phyloP scores from a whole-genome alignment of 2,113 vertebrate genomes.

The Mastomys natalensis region DNA sequence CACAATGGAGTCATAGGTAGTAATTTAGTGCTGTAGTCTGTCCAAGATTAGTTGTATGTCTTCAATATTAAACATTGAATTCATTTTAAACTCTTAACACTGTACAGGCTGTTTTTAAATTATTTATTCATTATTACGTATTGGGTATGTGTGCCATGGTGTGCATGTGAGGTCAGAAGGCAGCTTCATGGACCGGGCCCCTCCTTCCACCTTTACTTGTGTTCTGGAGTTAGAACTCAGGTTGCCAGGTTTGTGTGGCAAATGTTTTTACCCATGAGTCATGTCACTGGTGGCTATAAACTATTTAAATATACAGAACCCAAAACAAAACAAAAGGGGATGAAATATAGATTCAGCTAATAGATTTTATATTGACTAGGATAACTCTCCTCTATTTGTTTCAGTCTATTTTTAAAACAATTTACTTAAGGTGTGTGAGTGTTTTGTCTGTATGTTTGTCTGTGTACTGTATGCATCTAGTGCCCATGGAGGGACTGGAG shows the following conservation, averaged over 20 bases:
- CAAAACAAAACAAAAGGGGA: not conserved
- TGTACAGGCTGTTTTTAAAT: not conserved
- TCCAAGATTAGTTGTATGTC: conserved; percentile 17
- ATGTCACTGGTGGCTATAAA: not conserved
- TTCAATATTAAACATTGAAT: conserved; percentile 21
- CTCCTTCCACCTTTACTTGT: not conserved
- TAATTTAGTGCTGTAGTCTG: conserved; percentile 42
- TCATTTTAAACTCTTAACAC: not conserved
- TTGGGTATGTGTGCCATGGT: not conserved
- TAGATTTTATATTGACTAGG: not conserved
- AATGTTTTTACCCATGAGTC: not conserved
- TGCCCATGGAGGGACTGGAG: not conserved
- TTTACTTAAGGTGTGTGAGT: not conserved
- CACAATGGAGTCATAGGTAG: not conserved
- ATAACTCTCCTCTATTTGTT: conserved; percentile 19
- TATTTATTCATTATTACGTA: not conserved
- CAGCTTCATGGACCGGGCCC: too few relatives aligned
- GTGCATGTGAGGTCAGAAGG: not conserved
- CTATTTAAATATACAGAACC: not conserved
- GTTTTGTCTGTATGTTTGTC: not conserved
- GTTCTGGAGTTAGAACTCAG: not conserved
- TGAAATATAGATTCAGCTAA: not conserved
- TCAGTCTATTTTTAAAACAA: not conserved
- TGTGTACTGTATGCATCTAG: not conserved
- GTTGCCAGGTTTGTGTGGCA: not conserved